Percentiles rank a stretch among this genome's conserved stretches.
phyloP scores from a whole-genome alignment of 2,113 vertebrate species.

The Malurus cyaneus region DNA sequence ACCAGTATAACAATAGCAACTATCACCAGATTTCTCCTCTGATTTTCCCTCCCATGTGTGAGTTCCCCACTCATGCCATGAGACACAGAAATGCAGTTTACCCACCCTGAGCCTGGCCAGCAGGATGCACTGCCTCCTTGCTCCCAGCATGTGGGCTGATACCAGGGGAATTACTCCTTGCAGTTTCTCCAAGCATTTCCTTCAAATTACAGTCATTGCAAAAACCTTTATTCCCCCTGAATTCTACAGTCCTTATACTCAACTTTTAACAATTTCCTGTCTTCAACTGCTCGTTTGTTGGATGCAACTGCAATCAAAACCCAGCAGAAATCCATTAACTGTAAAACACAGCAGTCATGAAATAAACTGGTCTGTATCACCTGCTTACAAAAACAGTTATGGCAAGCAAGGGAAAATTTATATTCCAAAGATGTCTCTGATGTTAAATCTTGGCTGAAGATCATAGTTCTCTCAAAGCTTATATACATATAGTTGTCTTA shows the following conservation, averaged over 20 bases:
- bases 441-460: not conserved
- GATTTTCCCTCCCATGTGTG: not conserved
- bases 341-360: not conserved
- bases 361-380: not conserved
- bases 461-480: not conserved
- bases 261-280: not conserved
- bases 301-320: not conserved
- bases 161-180: not conserved
- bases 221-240: not conserved
- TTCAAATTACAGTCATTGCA: not conserved
- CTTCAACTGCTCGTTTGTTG: not conserved
- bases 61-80: not conserved
- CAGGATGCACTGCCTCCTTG: not conserved
- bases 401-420: not conserved
- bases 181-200: constrained; percentile 14
- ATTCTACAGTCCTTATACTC: not conserved
- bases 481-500: rapidly evolving
- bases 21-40: not conserved
- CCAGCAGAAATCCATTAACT: not conserved
- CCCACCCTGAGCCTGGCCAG: not conserved
- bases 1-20: not conserved
- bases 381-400: not conserved
- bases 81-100: not conserved
- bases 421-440: not conserved
- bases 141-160: not conserved